phyloP scores from a whole-genome alignment of 2,888 invertebrate genomes.

The Aspidiotus destructor region DNA sequence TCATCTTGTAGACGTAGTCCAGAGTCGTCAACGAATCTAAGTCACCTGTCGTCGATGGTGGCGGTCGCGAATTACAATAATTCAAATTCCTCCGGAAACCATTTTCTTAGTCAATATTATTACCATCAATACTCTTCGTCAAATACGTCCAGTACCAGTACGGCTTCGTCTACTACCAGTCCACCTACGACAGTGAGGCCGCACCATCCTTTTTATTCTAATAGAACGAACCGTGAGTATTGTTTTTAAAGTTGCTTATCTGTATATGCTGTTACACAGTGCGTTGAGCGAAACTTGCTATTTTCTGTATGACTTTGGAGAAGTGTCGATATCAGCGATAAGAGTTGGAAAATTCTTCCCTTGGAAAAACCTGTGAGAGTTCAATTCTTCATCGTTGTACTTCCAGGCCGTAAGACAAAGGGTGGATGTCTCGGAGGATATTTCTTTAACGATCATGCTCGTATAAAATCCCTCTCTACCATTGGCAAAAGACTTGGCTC shows the following conservation, averaged over 20 bases:
- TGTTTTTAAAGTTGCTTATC: neutral
- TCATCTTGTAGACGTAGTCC: constrained; percentile 27
- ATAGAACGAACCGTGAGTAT: constrained; percentile 27
- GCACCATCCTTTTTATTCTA: constrained; percentile 23
- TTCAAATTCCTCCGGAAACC: constrained; percentile 23
- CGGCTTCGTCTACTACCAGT: constrained; percentile 26
- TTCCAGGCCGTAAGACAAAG: too few relatives aligned
- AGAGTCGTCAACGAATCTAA: constrained; percentile 23
- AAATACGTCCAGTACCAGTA: constrained; percentile 8
- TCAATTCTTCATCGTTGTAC: too few relatives aligned
- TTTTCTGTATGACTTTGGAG: too few relatives aligned
- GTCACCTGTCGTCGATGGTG: constrained; percentile 18
- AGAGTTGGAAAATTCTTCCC: too few relatives aligned
- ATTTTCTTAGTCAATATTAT: constrained; percentile 30
- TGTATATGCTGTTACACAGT: too few relatives aligned
- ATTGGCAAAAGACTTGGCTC: too few relatives aligned
- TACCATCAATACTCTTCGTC: constrained; percentile 23
- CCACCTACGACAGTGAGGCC: constrained; percentile 25
- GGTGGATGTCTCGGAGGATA: too few relatives aligned
- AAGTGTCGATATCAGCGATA: too few relatives aligned
- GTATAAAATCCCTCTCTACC: too few relatives aligned
- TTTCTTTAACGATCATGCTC: too few relatives aligned
- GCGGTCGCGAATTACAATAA: constrained; percentile 16
- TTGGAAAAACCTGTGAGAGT: too few relatives aligned
- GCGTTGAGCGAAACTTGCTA: too few relatives aligned